A percentile compares a stretch with the other conserved stretches of the same genome.
These are phyloP conservation scores for Enteromius radiatus DNA, from an alignment of 2,797 vertebrate genomes.

Conservation along the genomic window DNA sequence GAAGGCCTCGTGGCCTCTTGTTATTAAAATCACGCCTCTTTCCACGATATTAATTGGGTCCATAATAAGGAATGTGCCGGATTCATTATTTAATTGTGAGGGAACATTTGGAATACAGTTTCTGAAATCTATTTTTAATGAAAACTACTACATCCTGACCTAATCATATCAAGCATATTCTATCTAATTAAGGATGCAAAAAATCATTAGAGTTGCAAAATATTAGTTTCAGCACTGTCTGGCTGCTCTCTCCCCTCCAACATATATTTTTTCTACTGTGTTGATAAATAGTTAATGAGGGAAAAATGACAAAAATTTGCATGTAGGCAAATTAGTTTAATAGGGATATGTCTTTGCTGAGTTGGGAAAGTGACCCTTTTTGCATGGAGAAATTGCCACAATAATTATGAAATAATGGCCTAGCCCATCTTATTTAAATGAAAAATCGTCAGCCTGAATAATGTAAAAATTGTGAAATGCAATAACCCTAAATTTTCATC, in stretches of 20 bases:
- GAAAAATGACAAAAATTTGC: constrained; percentile 98
- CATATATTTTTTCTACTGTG: constrained; percentile 82
- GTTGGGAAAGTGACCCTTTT: constrained; percentile 94
- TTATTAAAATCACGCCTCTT: constrained; percentile 97
- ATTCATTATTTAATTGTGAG: constrained; percentile 99
- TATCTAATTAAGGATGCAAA: constrained; percentile 99
- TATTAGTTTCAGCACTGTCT: constrained; percentile 98
- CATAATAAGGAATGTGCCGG: constrained; percentile 93
- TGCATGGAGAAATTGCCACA: constrained; percentile 83
- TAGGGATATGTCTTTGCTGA: constrained; percentile 89
- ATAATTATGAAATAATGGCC: constrained; percentile 87
- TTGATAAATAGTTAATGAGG: constrained; percentile 98
- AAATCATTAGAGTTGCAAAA: constrained; percentile 99
- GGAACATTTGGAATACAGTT: constrained; percentile 97
- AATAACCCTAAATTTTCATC: constrained; percentile 92
- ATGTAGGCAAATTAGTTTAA: constrained; percentile 98
- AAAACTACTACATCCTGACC: constrained; percentile 99
- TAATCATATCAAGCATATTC: constrained; percentile 99
- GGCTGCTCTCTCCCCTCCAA: constrained; percentile 90
- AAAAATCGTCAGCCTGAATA: constrained; percentile 85
- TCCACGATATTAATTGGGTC: constrained; percentile 95
- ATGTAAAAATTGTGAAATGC: constrained; percentile 90
- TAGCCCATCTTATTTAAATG: constrained; percentile 82
- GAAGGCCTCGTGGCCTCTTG: constrained; percentile 92
- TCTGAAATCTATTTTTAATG: constrained; percentile 99